Percentiles rank a stretch among this genome's conserved stretches.
These are phyloP conservation scores for Mormyrops boulengeri DNA, from an alignment of 2,797 vertebrate genomes.

Conservation along the genomic window DNA sequence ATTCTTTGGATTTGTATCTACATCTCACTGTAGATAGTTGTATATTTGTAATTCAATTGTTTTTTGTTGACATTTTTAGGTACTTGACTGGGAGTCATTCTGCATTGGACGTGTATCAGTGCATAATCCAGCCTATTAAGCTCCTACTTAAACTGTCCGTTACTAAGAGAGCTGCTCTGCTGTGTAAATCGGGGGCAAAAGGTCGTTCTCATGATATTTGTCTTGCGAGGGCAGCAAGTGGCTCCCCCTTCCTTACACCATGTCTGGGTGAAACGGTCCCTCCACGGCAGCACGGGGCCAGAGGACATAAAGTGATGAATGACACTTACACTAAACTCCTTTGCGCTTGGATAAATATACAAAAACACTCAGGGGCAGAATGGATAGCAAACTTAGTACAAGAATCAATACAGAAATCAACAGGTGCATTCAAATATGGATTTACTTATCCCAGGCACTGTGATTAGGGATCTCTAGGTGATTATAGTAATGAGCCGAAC, in stretches of 20 bases:
- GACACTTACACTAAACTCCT: slow-evolving; percentile 43
- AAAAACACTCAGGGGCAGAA: background rate
- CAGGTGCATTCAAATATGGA: background rate
- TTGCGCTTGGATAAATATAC: slow-evolving; percentile 45
- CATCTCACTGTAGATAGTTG: background rate
- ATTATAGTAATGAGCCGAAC: background rate
- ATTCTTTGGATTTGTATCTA: background rate
- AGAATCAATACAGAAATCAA: background rate
- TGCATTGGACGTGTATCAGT: background rate
- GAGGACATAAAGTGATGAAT: background rate
- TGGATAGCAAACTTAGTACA: background rate
- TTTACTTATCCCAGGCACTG: background rate
- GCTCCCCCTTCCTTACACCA: background rate
- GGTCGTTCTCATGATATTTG: background rate
- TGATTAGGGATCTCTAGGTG: background rate
- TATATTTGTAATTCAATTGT: background rate
- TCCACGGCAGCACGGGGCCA: background rate
- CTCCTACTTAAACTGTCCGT: background rate
- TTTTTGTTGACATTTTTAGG: background rate
- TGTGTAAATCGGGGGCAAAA: background rate
- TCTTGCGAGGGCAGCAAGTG: background rate
- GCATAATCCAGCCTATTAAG: background rate
- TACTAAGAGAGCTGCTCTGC: background rate
- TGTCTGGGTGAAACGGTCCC: background rate
- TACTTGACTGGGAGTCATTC: background rate